These are phyloP conservation scores for Thunnus maccoyii DNA, from an alignment of 2,113 vertebrate genomes.

Conservation along the genomic window DNA sequence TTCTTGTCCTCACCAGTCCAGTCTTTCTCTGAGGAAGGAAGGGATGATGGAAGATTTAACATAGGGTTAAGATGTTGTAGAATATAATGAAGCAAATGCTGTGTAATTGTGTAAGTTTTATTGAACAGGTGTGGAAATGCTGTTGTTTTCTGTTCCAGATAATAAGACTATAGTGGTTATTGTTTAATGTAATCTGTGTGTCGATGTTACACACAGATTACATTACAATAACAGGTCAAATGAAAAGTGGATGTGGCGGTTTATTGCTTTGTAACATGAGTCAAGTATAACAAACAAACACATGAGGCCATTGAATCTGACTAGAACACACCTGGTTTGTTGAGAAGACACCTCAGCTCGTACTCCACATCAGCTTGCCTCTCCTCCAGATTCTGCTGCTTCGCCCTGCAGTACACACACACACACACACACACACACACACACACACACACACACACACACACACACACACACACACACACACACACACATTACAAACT, in stretches of 20 bases:
- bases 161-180: too few species aligned
- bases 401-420: constrained; percentile 85
- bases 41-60: not conserved
- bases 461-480: too few species aligned
- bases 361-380: constrained; percentile 97
- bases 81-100: too few species aligned
- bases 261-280: too few species aligned
- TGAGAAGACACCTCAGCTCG: constrained; percentile 97
- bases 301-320: too few species aligned
- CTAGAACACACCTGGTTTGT: constrained; percentile 92
- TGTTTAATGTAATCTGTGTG: too few species aligned
- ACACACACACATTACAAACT: not conserved
- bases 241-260: too few species aligned
- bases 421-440: too few species aligned
- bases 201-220: too few species aligned
- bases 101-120: not conserved
- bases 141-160: not conserved
- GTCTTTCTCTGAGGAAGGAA: constrained; percentile 90
- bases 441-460: not conserved
- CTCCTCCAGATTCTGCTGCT: constrained; percentile 98
- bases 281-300: too few species aligned
- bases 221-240: too few species aligned
- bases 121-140: not conserved
- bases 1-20: constrained; percentile 94
- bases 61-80: too few species aligned